Conservation (phyloP, 2,888 invertebrate genomes). For the Resseliella maxima region DNA sequence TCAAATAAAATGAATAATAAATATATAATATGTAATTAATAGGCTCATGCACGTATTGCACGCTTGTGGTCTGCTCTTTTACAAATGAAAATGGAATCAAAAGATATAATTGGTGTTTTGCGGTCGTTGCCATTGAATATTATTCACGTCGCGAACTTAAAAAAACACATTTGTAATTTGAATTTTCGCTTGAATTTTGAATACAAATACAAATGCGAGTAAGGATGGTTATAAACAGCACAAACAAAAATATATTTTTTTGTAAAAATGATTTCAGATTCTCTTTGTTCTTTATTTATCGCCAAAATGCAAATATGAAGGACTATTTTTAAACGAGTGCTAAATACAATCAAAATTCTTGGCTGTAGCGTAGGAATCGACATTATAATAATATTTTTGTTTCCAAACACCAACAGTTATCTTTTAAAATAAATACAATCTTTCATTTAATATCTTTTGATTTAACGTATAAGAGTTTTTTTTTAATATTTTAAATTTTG, state of each 20-base stretch:
- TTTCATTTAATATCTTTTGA: no score
- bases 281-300: no score
- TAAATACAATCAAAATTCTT: no score
- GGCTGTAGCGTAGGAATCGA: no score
- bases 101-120: not conserved
- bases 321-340: no score
- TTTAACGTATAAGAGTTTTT: no score
- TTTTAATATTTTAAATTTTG: no score
- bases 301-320: no score
- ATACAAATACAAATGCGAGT: not conserved
- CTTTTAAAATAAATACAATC: no score
- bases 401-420: no score
- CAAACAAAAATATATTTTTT: not conserved
- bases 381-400: no score
- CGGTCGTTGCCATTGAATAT: conserved; percentile 23
- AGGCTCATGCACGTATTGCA: not conserved
- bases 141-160: not conserved
- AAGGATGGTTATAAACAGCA: not conserved
- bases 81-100: not conserved
- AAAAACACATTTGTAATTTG: not conserved
- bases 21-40: not conserved
- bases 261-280: not conserved
- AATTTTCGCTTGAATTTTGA: conserved; percentile 7
- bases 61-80: conserved; percentile 19
- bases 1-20: not conserved